Evolutionary conservation across 2,888 invertebrate genomes (phyloP), one percentile per base, ranked within the genome.

Genomic region (Hydropsyche betteni): DNA sequence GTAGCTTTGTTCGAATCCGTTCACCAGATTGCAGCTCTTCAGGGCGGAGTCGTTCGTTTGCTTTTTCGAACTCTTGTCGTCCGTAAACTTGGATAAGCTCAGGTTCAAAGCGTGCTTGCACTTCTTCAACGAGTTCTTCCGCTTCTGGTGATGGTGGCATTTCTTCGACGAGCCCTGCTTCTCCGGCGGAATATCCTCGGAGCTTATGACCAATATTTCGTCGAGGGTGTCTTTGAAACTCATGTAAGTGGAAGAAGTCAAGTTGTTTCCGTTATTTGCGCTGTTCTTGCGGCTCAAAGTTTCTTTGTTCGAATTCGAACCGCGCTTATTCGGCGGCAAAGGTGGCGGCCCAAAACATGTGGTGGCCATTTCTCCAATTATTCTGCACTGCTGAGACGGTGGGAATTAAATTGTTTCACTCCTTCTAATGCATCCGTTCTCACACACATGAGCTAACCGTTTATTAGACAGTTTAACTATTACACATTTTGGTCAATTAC

Each of bases 271-370:
- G 51, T 72, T 71, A 14, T 50, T 68, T 12, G 58, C 55, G 52
- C 76, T 76, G 74, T 77, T 79, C 71, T 78, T 79, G 51, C 77
- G 69, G 55, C 75, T 78, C 12, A 78, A 24, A 7, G 71, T 64
- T 4, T 78, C 77, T 72, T 79, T 77, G n/a, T 69, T 68, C 50
- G 74, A 68, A 52, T 69, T 72, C 24, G 64, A 68, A 10, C 72
- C 50, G 72, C 84, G 82, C 80, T 88, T 89, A 81, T 87, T 89
- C 7, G 89, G 89, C 16, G 89, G 89, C 78, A 89, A 82, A 12
- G 89, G 89, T 68, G 89, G 89, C 64, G 89, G 89, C 4, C 89
- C 88, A 81, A 88, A 86, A 81, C 89, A 89, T 77, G 86, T 87
- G 79, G 88, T 88, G 78, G 89, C 87, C 89, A 89, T 89, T 82